These are phyloP conservation scores for Otus scops DNA, from an alignment of 2,797 vertebrate species.

Conservation along the genomic window DNA sequence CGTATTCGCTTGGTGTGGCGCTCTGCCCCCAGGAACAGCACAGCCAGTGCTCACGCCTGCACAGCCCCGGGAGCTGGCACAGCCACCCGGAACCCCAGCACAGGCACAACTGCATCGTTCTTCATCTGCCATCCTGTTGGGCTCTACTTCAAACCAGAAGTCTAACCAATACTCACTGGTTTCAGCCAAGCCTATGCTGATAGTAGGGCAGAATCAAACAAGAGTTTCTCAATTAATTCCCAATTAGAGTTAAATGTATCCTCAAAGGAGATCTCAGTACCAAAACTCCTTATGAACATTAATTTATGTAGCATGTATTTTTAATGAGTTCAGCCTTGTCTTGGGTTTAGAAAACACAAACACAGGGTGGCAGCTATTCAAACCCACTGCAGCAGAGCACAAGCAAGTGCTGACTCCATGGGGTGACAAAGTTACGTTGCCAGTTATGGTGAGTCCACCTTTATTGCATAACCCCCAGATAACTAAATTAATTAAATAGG, in stretches of 20 bases:
- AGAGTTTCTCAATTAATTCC: background rate
- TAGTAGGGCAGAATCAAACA: constrained; percentile 26
- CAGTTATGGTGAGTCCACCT: constrained; percentile 56
- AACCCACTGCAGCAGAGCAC: background rate
- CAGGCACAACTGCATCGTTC: background rate
- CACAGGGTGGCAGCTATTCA: constrained; percentile 18
- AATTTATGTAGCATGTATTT: constrained; percentile 35
- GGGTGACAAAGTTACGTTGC: constrained; percentile 41
- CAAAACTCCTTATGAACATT: constrained; percentile 49
- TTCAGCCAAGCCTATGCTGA: constrained; percentile 49
- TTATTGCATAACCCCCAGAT: constrained; percentile 45
- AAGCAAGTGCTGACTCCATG: constrained; percentile 27
- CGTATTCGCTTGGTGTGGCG: accelerated
- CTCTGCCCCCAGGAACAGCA: background rate
- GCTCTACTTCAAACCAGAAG: background rate
- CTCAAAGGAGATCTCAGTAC: constrained; percentile 44
- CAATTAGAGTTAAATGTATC: constrained; percentile 50
- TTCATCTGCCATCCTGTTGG: background rate
- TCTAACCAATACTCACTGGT: constrained; percentile 10
- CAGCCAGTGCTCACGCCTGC: background rate
- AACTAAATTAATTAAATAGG: constrained; percentile 59
- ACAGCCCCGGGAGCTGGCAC: background rate
- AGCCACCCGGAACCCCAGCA: background rate
- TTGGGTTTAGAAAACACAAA: constrained; percentile 10
- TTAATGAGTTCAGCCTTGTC: constrained; percentile 56